phyloP scores from a whole-genome alignment of 2,888 invertebrate genomes.

The Dasysyrphus tricinctus region DNA sequence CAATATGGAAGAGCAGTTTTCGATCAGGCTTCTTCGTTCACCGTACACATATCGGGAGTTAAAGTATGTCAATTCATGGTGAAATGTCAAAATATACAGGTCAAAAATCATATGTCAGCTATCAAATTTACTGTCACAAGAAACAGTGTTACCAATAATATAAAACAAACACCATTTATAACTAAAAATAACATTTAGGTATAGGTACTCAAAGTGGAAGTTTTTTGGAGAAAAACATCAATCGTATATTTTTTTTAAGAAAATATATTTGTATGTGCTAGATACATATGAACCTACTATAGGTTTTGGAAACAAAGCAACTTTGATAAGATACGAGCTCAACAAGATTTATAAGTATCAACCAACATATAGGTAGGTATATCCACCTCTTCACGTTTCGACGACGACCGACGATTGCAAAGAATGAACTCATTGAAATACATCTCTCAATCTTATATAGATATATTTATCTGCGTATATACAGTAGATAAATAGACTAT shows the following conservation, averaged over 20 bases:
- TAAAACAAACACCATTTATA: too few relatives aligned
- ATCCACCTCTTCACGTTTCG: slow-evolving; percentile 12
- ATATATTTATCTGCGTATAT: not conserved
- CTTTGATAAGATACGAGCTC: slow-evolving; percentile 50
- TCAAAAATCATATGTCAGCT: too few relatives aligned
- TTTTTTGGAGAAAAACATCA: not conserved
- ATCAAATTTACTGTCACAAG: too few relatives aligned
- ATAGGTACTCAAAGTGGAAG: too few relatives aligned
- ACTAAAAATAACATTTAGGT: too few relatives aligned
- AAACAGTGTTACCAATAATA: too few relatives aligned
- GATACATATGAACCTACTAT: not conserved
- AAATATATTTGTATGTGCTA: too few relatives aligned
- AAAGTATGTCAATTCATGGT: too few relatives aligned
- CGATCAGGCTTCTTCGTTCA: too few relatives aligned
- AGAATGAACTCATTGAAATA: slow-evolving; percentile 57
- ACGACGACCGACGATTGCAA: slow-evolving; percentile 26
- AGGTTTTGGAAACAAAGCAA: slow-evolving; percentile 25
- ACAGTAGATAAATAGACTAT: not conserved
- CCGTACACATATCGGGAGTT: too few relatives aligned
- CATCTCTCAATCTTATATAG: slow-evolving; percentile 54
- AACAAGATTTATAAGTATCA: slow-evolving; percentile 49
- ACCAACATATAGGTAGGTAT: not conserved
- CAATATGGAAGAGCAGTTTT: too few relatives aligned
- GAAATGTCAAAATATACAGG: too few relatives aligned
- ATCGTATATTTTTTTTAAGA: not conserved